phyloP scores from a whole-genome alignment of 2,113 vertebrate species.

The Thomomys bottae region DNA sequence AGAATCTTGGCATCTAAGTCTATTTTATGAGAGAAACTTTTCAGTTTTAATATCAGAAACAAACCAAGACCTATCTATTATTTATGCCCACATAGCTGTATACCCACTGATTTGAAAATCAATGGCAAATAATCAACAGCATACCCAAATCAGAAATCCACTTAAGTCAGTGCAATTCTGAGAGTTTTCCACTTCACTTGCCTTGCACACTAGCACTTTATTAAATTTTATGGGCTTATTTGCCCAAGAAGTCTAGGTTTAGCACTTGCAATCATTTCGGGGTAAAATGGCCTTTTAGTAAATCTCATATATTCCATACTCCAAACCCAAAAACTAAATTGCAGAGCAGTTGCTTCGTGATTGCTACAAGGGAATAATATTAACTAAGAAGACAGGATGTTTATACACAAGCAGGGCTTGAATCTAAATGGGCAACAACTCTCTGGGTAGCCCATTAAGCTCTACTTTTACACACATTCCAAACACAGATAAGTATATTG shows the following conservation, averaged over 20 bases:
- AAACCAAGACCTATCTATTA: constrained; percentile 48
- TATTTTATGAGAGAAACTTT: constrained; percentile 52
- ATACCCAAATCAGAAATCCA: constrained; percentile 54
- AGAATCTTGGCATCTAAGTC: background rate
- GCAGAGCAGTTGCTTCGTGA: background rate
- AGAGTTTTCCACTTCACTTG: constrained; percentile 55
- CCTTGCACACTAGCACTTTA: background rate
- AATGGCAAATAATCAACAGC: constrained; percentile 51
- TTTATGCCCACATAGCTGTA: constrained; percentile 42
- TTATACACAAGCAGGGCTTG: background rate
- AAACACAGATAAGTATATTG: background rate
- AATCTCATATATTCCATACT: constrained; percentile 4
- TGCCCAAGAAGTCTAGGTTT: background rate
- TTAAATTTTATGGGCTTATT: constrained; percentile 52
- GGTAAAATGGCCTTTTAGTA: constrained; percentile 15
- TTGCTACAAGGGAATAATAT: background rate
- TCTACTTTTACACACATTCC: constrained; percentile 44
- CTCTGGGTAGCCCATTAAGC: background rate
- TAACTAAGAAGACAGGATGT: constrained; percentile 42
- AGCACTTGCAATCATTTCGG: constrained; percentile 34
- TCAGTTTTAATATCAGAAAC: constrained; percentile 55
- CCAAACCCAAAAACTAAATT: background rate
- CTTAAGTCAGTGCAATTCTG: constrained; percentile 36
- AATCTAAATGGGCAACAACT: background rate
- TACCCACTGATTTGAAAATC: constrained; percentile 66